Percentiles rank a stretch among this genome's conserved stretches.
These are phyloP conservation scores for Paedocypris micromegethes DNA, from an alignment of 2,797 vertebrate species.

Conservation along the genomic window DNA sequence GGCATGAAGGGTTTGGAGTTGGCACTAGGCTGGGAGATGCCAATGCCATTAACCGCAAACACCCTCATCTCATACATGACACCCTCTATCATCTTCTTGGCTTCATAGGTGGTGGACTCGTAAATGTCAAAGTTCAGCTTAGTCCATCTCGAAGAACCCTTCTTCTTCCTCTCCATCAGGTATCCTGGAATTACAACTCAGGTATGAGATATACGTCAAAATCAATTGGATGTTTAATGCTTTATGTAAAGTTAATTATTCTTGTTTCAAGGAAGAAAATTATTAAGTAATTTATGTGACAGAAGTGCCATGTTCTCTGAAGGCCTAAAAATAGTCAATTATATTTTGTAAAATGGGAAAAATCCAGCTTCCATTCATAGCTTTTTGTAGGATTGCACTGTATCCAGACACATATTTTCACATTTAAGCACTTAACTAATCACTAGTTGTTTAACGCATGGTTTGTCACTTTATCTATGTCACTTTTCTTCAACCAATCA, in stretches of 20 bases:
- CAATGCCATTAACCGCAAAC: constrained; percentile 82
- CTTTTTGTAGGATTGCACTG: no score
- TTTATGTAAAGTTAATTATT: background rate
- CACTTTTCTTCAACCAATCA: no score
- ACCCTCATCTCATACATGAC: constrained; percentile 86
- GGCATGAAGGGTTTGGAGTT: constrained; percentile 87
- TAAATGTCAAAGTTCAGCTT: constrained; percentile 85
- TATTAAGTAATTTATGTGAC: no score
- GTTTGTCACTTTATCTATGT: no score
- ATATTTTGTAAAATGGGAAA: no score
- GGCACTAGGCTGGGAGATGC: constrained; percentile 78
- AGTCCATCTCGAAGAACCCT: constrained; percentile 80
- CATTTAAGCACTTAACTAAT: no score
- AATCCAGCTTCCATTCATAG: no score
- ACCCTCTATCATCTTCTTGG: constrained; percentile 87
- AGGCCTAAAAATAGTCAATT: no score
- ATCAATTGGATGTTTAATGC: background rate
- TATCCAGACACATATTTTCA: no score
- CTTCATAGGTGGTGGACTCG: constrained; percentile 72
- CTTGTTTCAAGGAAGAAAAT: background rate
- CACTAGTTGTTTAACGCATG: no score
- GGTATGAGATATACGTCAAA: background rate
- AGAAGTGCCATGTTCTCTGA: no score
- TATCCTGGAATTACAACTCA: constrained; percentile 65
- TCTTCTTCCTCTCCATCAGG: constrained; percentile 84